Conservation (phyloP, 2,888 invertebrate genomes). For the Orthosia incerta region DNA sequence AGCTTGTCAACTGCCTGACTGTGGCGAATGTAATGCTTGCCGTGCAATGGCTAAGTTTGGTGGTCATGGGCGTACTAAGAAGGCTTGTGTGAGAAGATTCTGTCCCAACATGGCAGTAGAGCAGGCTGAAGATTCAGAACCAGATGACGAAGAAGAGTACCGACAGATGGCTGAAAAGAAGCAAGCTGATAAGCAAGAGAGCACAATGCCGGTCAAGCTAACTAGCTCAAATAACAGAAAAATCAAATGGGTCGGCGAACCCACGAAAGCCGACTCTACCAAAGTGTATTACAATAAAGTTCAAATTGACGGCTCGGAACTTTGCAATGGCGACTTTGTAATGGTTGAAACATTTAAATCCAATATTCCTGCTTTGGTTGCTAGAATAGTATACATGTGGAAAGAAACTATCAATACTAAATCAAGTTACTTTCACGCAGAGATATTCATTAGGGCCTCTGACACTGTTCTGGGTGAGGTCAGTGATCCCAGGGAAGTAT, state of each 20-base stretch:
- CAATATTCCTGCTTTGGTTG: constrained; percentile 92
- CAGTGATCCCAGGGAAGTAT: constrained; percentile 94
- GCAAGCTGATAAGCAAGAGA: constrained; percentile 82
- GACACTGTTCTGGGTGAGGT: constrained; percentile 96
- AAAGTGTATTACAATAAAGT: constrained; percentile 90
- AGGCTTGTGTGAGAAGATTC: constrained; percentile 92
- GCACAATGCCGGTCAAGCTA: constrained; percentile 85
- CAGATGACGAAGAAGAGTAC: constrained; percentile 90
- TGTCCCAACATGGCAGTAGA: constrained; percentile 95
- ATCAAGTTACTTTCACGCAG: constrained; percentile 93
- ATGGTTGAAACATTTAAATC: constrained; percentile 93
- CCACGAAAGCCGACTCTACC: constrained; percentile 88
- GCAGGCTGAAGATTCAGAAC: constrained; percentile 93
- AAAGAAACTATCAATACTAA: constrained; percentile 90
- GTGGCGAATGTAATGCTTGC: constrained; percentile 94
- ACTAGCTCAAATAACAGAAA: constrained; percentile 82
- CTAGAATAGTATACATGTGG: constrained; percentile 94
- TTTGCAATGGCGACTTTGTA: constrained; percentile 93
- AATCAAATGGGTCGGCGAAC: constrained; percentile 92
- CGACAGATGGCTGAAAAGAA: constrained; percentile 80
- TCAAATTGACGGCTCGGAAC: constrained; percentile 89
- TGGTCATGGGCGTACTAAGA: constrained; percentile 92
- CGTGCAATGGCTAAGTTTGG: constrained; percentile 95
- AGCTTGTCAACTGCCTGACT: constrained; percentile 94
- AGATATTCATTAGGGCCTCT: constrained; percentile 93